These are phyloP conservation scores for Nilaparvata lugens DNA, from an alignment of 1,140 invertebrate genomes.

Conservation along the genomic window DNA sequence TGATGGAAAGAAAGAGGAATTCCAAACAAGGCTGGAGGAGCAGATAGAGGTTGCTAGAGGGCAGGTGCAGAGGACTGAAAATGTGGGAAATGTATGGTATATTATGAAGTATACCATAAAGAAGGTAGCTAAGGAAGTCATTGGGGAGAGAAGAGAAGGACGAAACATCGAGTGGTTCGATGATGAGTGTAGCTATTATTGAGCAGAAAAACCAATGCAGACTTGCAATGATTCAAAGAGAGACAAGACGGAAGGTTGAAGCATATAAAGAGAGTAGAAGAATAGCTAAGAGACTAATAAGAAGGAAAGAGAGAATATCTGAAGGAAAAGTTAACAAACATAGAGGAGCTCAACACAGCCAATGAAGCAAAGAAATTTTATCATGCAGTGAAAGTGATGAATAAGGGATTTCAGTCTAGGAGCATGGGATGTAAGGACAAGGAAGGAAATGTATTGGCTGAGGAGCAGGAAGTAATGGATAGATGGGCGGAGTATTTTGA, in stretches of 20 bases:
- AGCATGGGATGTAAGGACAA: slow-evolving; percentile 1
- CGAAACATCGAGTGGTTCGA: slow-evolving; percentile 13
- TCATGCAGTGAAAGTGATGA: neutral
- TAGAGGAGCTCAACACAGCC: slow-evolving; percentile 10
- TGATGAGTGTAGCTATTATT: slow-evolving; percentile 6
- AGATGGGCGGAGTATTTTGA: slow-evolving; percentile 22
- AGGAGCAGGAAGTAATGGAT: slow-evolving; percentile 19
- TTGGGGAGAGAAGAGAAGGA: slow-evolving; percentile 2
- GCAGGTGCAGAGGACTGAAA: neutral
- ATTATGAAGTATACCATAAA: neutral
- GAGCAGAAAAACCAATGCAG: slow-evolving; percentile 6
- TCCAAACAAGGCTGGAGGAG: too few relatives aligned
- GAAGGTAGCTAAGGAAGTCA: neutral
- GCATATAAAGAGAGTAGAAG: neutral
- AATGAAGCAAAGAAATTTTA: slow-evolving; percentile 1
- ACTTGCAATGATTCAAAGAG: neutral
- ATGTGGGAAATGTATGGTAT: neutral
- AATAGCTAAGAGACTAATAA: slow-evolving; percentile 6
- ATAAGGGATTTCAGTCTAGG: slow-evolving; percentile 6
- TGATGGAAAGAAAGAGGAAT: neutral
- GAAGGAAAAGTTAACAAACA: slow-evolving; percentile 7
- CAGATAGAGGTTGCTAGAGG: neutral
- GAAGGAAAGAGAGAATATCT: slow-evolving; percentile 12
- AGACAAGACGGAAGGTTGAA: slow-evolving; percentile 1
- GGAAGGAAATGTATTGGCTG: slow-evolving; percentile 15